Conservation (phyloP, 2,888 invertebrate species). For the Philaethria dido region DNA sequence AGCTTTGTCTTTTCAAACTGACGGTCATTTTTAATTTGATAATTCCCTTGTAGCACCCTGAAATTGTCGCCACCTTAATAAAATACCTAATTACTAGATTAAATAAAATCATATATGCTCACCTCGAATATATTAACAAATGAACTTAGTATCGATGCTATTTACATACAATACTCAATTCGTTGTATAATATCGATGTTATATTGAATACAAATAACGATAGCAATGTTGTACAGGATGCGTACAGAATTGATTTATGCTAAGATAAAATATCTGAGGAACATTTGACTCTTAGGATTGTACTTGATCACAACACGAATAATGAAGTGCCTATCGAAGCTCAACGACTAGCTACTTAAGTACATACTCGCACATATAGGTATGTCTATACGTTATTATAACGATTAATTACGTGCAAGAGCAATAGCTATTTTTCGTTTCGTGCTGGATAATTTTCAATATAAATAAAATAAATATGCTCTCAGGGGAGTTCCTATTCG, state of each 20-base stretch:
- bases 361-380: not conserved
- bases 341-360: conserved; percentile 5
- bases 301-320: conserved; percentile 13
- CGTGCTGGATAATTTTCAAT: not conserved
- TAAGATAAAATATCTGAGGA: conserved; percentile 31
- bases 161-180: conserved; percentile 41
- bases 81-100: not conserved
- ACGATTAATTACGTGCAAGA: not conserved
- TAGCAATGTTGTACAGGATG: conserved; percentile 30
- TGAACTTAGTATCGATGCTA: conserved; percentile 25
- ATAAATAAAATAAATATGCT: too few relatives aligned
- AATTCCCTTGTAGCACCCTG: too few relatives aligned
- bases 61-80: not conserved
- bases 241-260: conserved; percentile 35
- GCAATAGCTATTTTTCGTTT: not conserved
- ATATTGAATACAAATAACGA: conserved; percentile 34
- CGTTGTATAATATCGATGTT: conserved; percentile 31
- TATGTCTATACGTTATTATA: not conserved
- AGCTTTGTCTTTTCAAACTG: too few relatives aligned
- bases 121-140: conserved; percentile 20
- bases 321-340: conserved; percentile 11
- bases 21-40: too few relatives aligned
- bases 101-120: conserved; percentile 1
- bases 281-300: conserved; percentile 19
- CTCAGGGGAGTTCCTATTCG: too few relatives aligned